phyloP scores from a whole-genome alignment of 2,113 vertebrate species.

The Bambusicola thoracicus region DNA sequence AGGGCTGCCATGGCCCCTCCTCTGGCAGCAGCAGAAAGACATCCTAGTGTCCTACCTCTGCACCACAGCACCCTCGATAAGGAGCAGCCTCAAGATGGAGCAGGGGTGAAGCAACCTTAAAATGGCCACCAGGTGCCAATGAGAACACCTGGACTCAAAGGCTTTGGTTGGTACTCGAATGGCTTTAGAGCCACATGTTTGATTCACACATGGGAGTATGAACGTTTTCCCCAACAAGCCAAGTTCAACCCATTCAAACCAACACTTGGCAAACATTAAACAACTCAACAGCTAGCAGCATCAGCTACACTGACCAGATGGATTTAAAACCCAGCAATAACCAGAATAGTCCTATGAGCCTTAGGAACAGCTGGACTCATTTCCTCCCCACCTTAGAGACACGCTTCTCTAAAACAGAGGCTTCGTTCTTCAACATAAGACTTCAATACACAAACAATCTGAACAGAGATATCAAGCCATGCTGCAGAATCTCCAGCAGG shows the following conservation, averaged over 20 bases:
- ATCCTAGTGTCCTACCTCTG: neutral
- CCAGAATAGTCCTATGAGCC: slow-evolving; percentile 12
- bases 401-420: neutral
- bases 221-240: neutral
- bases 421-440: slow-evolving; percentile 34
- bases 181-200: neutral
- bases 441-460: slow-evolving; percentile 44
- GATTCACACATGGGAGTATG: neutral
- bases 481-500: slow-evolving; percentile 34
- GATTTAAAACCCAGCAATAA: neutral
- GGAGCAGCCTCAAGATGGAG: neutral
- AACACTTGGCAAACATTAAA: neutral
- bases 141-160: neutral
- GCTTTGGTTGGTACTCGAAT: neutral
- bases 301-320: neutral
- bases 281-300: neutral
- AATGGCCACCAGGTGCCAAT: neutral
- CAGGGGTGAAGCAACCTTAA: neutral
- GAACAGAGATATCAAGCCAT: slow-evolving; percentile 39
- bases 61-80: accelerated
- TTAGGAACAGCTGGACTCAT: slow-evolving; percentile 33
- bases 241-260: neutral
- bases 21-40: neutral
- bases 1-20: neutral
- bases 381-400: neutral